A percentile compares a stretch with the other conserved stretches of the same genome.
These are phyloP conservation scores for Balearica regulorum DNA, from an alignment of 2,797 vertebrate genomes.

Conservation along the genomic window DNA sequence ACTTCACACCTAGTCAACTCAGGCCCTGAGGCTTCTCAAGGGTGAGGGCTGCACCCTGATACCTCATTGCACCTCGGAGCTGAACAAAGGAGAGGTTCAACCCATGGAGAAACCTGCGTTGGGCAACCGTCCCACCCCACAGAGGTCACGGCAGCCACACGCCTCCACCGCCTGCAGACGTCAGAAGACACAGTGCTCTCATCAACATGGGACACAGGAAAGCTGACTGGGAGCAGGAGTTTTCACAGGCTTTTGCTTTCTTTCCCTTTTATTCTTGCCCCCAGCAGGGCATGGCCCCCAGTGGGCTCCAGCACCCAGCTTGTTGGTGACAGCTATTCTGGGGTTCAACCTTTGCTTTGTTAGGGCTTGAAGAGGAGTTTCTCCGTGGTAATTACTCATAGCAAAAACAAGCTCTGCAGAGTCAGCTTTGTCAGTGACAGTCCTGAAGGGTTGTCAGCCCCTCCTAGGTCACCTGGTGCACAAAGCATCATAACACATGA, in stretches of 20 bases:
- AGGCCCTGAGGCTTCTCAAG: slow-evolving; percentile 40
- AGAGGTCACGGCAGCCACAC: neutral
- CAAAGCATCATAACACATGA: neutral
- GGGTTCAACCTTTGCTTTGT: neutral
- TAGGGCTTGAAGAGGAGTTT: slow-evolving; percentile 22
- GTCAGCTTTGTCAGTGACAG: slow-evolving; percentile 8
- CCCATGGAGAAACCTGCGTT: neutral
- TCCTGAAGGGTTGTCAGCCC: slow-evolving; percentile 55
- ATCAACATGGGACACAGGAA: neutral
- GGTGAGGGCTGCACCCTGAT: slow-evolving; percentile 29
- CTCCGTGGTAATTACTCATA: neutral
- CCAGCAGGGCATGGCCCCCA: neutral
- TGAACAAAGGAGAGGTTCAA: slow-evolving; percentile 49
- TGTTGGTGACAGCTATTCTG: neutral
- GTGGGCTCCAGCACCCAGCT: neutral
- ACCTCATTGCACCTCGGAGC: neutral
- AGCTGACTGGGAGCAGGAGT: neutral
- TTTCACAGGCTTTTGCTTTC: neutral
- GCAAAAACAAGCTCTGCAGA: slow-evolving; percentile 14
- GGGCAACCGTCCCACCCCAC: neutral
- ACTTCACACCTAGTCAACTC: slow-evolving; percentile 51
- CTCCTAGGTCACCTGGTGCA: slow-evolving; percentile 21
- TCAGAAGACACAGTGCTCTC: neutral
- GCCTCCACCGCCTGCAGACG: rapidly evolving
- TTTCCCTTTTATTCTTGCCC: neutral